phyloP scores from a whole-genome alignment of 2,113 vertebrate genomes.

The Rhegmatorhina hoffmannsi region DNA sequence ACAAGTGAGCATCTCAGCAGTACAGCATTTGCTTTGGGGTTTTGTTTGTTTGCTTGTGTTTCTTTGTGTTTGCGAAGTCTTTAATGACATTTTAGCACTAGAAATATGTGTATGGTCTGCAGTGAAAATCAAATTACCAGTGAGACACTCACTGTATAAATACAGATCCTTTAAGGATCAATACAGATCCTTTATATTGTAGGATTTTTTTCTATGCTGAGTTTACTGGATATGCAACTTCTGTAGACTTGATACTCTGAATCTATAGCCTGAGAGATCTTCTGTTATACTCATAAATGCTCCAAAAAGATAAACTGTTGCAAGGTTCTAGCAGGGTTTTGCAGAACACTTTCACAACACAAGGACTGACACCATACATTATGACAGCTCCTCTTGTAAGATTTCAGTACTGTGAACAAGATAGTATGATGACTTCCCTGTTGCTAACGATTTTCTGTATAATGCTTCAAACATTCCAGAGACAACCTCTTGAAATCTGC shows the following conservation, averaged over 20 bases:
- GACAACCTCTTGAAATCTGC: constrained; percentile 26
- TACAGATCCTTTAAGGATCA: background rate
- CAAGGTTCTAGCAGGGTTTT: constrained; percentile 58
- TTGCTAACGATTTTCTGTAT: background rate
- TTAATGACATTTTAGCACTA: background rate
- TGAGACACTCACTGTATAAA: background rate
- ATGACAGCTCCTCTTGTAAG: constrained; percentile 33
- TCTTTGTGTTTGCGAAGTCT: background rate
- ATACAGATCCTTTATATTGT: background rate
- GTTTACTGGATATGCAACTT: background rate
- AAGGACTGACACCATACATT: constrained; percentile 36
- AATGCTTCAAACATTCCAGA: background rate
- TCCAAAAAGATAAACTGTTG: constrained; percentile 44
- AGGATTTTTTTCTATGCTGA: background rate
- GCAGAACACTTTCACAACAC: constrained; percentile 19
- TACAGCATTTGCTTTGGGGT: background rate
- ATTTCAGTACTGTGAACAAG: constrained; percentile 31
- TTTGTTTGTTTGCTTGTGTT: background rate
- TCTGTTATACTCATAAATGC: background rate
- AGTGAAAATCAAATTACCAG: background rate
- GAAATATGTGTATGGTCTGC: background rate
- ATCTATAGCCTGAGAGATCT: constrained; percentile 5
- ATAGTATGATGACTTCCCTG: background rate
- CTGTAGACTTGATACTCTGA: background rate
- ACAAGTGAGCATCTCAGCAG: background rate